phyloP scores from a whole-genome alignment of 2,888 invertebrate genomes.

The Euphydryas editha region DNA sequence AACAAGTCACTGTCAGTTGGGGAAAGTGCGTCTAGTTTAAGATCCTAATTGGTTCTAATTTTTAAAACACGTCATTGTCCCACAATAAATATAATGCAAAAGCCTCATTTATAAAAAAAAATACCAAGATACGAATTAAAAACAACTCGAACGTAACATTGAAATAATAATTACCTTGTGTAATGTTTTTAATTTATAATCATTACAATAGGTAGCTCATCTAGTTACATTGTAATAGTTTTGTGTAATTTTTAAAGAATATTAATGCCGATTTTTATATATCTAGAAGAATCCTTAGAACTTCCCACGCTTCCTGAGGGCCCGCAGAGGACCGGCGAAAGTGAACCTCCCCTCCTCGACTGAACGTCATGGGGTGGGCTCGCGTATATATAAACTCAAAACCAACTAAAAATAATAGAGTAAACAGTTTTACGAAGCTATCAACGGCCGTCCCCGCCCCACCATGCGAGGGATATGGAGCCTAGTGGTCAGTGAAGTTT shows the following conservation, averaged over 20 bases:
- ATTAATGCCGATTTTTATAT: background rate
- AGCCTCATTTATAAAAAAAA: background rate
- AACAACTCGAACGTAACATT: background rate
- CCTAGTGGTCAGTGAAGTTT: slow-evolving; percentile 82
- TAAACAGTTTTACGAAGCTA: slow-evolving; percentile 69
- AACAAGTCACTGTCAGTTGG: slow-evolving; percentile 14
- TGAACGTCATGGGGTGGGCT: slow-evolving; percentile 59
- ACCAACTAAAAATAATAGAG: slow-evolving; percentile 67
- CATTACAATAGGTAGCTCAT: background rate
- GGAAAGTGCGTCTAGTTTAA: slow-evolving; percentile 18
- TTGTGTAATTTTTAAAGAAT: background rate
- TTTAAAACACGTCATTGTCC: background rate
- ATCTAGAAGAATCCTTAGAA: slow-evolving; percentile 34
- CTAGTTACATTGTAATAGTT: background rate
- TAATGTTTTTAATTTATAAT: background rate
- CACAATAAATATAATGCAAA: background rate
- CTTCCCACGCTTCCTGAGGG: slow-evolving; percentile 41
- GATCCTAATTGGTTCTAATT: slow-evolving; percentile 24
- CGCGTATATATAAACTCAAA: slow-evolving; percentile 65
- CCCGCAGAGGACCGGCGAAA: slow-evolving; percentile 60
- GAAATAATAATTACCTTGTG: background rate
- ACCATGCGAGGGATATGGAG: slow-evolving; percentile 85
- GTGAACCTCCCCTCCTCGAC: slow-evolving; percentile 62
- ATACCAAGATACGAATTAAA: background rate
- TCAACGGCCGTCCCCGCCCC: slow-evolving; percentile 72